Evolutionary conservation across 1,140 invertebrate species (phyloP), one percentile per base, ranked within the genome.

Genomic region (Colletes gigas): DNA sequence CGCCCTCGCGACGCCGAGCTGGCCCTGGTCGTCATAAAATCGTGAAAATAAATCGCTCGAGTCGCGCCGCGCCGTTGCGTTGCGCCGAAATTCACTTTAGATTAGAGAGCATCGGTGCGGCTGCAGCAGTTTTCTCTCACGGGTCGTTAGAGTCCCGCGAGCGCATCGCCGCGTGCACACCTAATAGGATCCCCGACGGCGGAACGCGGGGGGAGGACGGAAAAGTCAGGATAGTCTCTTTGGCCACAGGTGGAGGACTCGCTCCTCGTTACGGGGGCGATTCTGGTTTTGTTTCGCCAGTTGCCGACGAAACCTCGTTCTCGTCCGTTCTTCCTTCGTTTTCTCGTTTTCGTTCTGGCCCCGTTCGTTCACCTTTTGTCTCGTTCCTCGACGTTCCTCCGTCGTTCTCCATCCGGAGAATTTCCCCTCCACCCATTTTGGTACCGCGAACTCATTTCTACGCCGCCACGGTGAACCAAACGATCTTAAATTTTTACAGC

Each of bases 31-130:
- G 73, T 59, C 78, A 60, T 74, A 82, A 85, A 86, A 85, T 79
- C 80, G 75, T 63, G 81, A 66, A 74, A 81, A 87, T 87, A 87
- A 87, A 87, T 87, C 73, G 83, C 15, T 55, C 39, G 60, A 39
- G 83, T 70, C 50, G 50, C 52, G 70, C 3, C 39, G 39, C 63
- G 41, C 8, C 63, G 63, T 14, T 54, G 52, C 55, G 15, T 4
- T 57, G 77, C 68, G 50, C 76, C 71, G 75, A 47, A 86, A 88
- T 88, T 88, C 88, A 86, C 87, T 88, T 88, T 86, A 78, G 82
- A 88, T 88, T 88, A 88, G 79, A 86, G 67, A 15, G 44, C 74
- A 75, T 30, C 67, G 63, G 54, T n/a, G 50, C 77, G 55, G 55
- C 68, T 59, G 71, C 47, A 63, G 69, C 81, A 86, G 72, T 88